phyloP scores from a whole-genome alignment of 2,113 vertebrate species.

The Nesospiza acunhae region DNA sequence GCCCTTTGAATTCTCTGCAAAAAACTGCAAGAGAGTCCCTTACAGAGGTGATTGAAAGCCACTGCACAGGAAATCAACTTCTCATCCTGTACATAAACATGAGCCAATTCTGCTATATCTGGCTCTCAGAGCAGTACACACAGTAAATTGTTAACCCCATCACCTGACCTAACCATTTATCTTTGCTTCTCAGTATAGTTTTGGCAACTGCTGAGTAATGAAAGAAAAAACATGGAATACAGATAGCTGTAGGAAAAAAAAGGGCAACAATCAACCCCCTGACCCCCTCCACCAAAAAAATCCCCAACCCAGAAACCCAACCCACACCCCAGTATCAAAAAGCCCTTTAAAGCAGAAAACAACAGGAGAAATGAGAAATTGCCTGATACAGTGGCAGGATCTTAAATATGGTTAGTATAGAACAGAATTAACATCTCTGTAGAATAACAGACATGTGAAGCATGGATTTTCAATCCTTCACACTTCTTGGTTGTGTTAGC shows the following conservation, averaged over 20 bases:
- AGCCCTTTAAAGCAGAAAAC: not conserved
- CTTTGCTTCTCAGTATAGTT: constrained; percentile 44
- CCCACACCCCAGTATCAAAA: not conserved
- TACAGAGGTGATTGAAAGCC: constrained; percentile 56
- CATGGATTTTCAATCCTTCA: constrained; percentile 7
- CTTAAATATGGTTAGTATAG: constrained; percentile 3
- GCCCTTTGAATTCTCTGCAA: constrained; percentile 19
- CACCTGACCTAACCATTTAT: constrained; percentile 62
- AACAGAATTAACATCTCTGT: constrained; percentile 1
- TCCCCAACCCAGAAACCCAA: not conserved
- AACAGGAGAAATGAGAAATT: not conserved
- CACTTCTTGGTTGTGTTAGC: not conserved
- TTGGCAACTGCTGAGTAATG: constrained; percentile 67
- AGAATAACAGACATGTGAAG: not conserved
- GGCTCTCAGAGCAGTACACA: constrained; percentile 45
- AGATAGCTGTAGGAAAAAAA: not conserved
- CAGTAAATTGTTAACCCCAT: constrained; percentile 70
- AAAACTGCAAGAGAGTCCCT: constrained; percentile 24
- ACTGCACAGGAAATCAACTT: constrained; percentile 62
- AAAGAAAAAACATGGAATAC: constrained; percentile 47
- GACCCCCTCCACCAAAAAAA: not conserved
- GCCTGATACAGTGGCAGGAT: not conserved
- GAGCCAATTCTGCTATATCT: constrained; percentile 63
- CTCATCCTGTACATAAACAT: constrained; percentile 70
- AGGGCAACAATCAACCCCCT: not conserved